Evolutionary conservation across 2,797 vertebrate species (phyloP), one percentile per base, ranked within the genome.

Genomic region (Rhinichthys osculus): DNA sequence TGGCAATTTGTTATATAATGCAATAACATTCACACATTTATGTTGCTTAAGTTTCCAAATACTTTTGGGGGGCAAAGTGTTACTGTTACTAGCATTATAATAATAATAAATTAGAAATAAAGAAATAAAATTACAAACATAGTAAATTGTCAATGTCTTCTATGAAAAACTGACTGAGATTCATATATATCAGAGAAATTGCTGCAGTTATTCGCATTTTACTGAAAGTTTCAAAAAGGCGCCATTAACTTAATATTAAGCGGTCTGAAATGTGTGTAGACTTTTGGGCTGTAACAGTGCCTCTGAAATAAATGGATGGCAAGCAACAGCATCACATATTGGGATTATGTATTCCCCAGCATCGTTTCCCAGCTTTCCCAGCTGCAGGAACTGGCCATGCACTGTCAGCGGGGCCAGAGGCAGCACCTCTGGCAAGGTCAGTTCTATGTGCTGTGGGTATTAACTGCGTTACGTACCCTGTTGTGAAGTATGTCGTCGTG

Each of bases 341-440:
- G 54, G 57, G 27, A 83, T 64, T 72, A 14, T 27, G 7, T 73
- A 67, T 52, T 84, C 33, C 66, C 47, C n/a, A 47, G 8, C 3
- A 72, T 71, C 11, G 0, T 44, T 85, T 64, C 47, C 35, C 62
- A 52, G 21, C 57, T 64, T n/a, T 81, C 21, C 71, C 33, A 57
- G 64, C 35, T 77, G 9, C 57, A 21, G 5, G 7, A 64, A 40
- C 21, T 62, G 54, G 67, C 40, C 17, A 62, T 64, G 40, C 3
- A 27, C 74, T 70, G 47, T 64, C 62, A 64, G 69, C 78, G 35
- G 40, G 52, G 40, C 79, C 50, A 35, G 71, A 4, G 33, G 77
- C 62, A 78, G 79, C 54, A 59, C 35, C 85, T 82, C 66, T 44
- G 87, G 54, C 73, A 84, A 88, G 64, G 52, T 87, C 57, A 78